A percentile compares a stretch with the other conserved stretches of the same genome.
Conservation (phyloP, 2,797 vertebrate species). For the Staurois parvus region DNA sequence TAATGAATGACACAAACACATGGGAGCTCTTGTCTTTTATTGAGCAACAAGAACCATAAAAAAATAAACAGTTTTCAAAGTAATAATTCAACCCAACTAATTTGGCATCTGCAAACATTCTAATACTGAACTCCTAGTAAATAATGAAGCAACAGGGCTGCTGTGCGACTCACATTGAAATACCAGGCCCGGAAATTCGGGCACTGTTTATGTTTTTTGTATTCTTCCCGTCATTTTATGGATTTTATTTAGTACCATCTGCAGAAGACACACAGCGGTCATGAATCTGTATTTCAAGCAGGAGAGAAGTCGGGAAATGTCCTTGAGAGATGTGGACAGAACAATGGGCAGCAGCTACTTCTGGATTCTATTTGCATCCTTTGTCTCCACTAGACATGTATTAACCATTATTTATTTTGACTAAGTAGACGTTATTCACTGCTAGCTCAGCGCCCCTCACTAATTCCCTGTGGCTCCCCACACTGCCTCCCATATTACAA, state of each 20-base stretch:
- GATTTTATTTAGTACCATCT: constrained; percentile 42
- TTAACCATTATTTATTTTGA: constrained; percentile 66
- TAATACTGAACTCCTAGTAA: neutral
- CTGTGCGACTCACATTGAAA: neutral
- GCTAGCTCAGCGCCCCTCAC: constrained; percentile 66
- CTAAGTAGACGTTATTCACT: constrained; percentile 69
- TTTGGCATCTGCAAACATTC: neutral
- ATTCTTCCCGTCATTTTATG: constrained; percentile 15
- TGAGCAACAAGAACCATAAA: neutral
- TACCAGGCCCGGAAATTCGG: neutral
- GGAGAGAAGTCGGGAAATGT: constrained; percentile 51
- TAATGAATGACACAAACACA: neutral
- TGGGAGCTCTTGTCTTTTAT: neutral
- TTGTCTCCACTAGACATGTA: constrained; percentile 65
- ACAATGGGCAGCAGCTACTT: constrained; percentile 57
- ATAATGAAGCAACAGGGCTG: neutral
- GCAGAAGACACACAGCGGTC: constrained; percentile 23
- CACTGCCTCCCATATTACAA: constrained; percentile 65
- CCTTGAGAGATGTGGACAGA: constrained; percentile 55
- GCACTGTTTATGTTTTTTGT: neutral
- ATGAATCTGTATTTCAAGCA: constrained; percentile 52
- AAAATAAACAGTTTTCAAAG: neutral
- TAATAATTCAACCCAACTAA: neutral
- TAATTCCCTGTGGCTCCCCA: constrained; percentile 65
- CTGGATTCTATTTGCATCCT: constrained; percentile 64